Percentiles rank a stretch among this genome's conserved stretches.
phyloP scores from a whole-genome alignment of 2,113 vertebrate species.

The Thermophis baileyi region DNA sequence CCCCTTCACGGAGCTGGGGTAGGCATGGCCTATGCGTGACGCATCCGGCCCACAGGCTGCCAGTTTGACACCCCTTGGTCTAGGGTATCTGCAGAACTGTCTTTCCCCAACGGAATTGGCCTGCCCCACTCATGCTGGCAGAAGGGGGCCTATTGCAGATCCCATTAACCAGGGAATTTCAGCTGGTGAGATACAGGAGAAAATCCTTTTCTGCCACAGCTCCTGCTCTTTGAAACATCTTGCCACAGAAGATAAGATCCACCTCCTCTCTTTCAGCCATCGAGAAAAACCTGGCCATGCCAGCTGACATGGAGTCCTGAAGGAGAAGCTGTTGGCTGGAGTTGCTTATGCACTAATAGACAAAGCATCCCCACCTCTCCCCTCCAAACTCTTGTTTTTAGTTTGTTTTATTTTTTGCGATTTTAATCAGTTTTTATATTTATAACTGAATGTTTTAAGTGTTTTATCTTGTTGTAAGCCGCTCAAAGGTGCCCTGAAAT shows the following conservation, averaged over 20 bases:
- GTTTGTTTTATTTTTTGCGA: not conserved
- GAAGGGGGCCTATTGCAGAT: not conserved
- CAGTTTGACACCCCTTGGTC: not conserved
- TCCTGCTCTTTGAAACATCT: not conserved
- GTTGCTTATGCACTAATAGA: not conserved
- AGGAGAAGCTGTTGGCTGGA: not conserved
- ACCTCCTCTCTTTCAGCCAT: not conserved
- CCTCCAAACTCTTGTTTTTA: not conserved
- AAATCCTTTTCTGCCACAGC: not conserved
- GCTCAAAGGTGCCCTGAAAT: not conserved
- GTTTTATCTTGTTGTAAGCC: not conserved
- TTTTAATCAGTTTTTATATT: not conserved
- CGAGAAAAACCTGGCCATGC: not conserved
- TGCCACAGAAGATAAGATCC: not conserved
- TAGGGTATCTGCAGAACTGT: not conserved
- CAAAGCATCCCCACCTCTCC: not conserved
- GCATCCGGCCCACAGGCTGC: no score
- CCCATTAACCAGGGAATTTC: not conserved
- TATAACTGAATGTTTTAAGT: not conserved
- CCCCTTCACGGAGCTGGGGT: no score
- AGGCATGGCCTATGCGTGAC: no score
- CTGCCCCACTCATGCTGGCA: not conserved
- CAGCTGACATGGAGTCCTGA: not conserved
- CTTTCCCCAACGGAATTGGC: not conserved
- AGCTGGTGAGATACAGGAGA: not conserved